These are phyloP conservation scores for Augochlora pura DNA, from an alignment of 1,140 invertebrate species.

Conservation along the genomic window DNA sequence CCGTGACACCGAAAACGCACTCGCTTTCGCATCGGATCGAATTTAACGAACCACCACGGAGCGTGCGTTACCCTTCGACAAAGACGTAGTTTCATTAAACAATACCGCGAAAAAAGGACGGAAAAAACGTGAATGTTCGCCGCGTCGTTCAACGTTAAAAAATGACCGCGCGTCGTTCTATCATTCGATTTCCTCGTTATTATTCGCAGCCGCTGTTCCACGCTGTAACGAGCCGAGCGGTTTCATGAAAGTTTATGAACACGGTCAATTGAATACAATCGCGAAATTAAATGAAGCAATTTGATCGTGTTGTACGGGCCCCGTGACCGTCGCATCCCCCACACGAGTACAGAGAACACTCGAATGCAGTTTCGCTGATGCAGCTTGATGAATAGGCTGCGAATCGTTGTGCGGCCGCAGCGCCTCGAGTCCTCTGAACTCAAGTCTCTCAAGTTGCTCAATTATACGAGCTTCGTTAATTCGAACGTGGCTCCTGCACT, in stretches of 20 bases:
- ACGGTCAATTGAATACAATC: slow-evolving; percentile 5
- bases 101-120: neutral
- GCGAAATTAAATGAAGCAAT: slow-evolving; percentile 1
- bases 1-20: neutral
- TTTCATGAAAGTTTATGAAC: slow-evolving; percentile 27
- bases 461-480: no score
- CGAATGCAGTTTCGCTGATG: neutral
- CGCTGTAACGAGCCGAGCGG: neutral
- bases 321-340: neutral
- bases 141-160: neutral
- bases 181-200: slow-evolving; percentile 14
- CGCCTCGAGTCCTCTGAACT: neutral
- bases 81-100: slow-evolving; percentile 13
- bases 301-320: neutral
- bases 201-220: neutral
- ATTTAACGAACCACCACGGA: no score
- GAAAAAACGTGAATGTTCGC: neutral
- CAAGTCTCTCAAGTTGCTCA: neutral
- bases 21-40: neutral
- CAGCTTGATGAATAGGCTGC: neutral
- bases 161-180: neutral
- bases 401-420: no score
- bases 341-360: neutral
- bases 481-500: no score
- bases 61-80: no score